A percentile compares a stretch with the other conserved stretches of the same genome.
Conservation (phyloP, 2,113 vertebrate genomes). For the Oncorhynchus nerka region DNA sequence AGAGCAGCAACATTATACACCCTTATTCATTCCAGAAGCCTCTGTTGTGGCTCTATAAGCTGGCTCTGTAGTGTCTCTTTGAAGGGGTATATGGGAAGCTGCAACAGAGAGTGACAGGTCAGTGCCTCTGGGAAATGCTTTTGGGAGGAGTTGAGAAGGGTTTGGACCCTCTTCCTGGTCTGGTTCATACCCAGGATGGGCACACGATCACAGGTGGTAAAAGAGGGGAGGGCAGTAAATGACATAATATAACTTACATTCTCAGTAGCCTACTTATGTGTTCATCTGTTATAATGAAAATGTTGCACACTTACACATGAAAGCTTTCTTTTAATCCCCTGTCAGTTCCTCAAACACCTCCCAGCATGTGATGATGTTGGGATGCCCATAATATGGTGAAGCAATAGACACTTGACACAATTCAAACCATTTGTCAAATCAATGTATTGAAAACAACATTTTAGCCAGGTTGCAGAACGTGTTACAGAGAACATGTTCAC, state of each 20-base stretch:
- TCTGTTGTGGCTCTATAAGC: conserved; percentile 48
- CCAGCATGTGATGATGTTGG: conserved; percentile 78
- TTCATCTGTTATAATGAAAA: too few species aligned
- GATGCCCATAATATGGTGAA: conserved; percentile 44
- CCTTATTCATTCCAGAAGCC: conserved; percentile 42
- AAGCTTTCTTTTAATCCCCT: conserved; percentile 72
- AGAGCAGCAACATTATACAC: too few species aligned
- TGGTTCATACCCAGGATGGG: conserved; percentile 46
- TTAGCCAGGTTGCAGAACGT: too few species aligned
- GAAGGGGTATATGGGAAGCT: conserved; percentile 60
- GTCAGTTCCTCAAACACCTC: conserved; percentile 77
- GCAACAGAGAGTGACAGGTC: conserved; percentile 50
- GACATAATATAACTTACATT: conserved; percentile 9
- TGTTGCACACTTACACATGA: conserved; percentile 74
- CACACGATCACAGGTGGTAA: conserved; percentile 54
- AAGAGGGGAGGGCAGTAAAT: not conserved
- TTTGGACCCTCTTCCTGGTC: conserved; percentile 55
- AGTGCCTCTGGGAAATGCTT: conserved; percentile 57
- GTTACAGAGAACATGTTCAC: too few species aligned
- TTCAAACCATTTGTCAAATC: not conserved
- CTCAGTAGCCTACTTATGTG: not conserved
- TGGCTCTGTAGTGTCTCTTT: conserved; percentile 60
- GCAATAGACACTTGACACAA: not conserved
- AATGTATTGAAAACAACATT: too few species aligned
- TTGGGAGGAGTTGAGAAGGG: conserved; percentile 22